Evolutionary conservation across 2,888 invertebrate genomes (phyloP).

Genomic region (Pristionchus maxplancki): DNA sequence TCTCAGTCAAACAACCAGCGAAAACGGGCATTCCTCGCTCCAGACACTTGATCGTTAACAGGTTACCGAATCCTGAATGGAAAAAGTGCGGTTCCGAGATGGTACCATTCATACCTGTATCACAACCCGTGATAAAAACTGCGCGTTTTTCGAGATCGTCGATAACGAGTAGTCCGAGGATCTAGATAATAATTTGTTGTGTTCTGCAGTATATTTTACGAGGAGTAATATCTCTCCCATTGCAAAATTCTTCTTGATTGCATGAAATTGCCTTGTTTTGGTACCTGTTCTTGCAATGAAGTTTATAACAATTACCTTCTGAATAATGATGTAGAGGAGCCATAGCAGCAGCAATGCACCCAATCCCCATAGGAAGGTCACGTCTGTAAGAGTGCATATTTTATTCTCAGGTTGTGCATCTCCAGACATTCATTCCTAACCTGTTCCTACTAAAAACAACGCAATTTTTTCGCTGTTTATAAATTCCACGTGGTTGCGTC

Average conservation of each 20-base stretch:
- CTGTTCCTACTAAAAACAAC: not conserved
- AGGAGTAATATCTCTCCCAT: not conserved
- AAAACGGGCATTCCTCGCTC: slow-evolving; percentile 69
- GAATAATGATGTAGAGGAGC: slow-evolving; percentile 13
- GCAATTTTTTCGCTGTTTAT: not conserved
- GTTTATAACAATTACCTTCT: not conserved
- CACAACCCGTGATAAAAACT: slow-evolving; percentile 70
- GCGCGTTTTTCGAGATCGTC: slow-evolving; percentile 58
- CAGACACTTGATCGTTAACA: slow-evolving; percentile 65
- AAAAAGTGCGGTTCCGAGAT: not conserved
- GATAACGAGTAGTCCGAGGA: slow-evolving; percentile 57
- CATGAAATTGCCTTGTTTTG: no score
- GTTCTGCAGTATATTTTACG: not conserved
- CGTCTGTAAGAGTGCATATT: slow-evolving; percentile 6
- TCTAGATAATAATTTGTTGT: not conserved
- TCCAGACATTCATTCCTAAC: not conserved
- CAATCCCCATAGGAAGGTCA: slow-evolving; percentile 3
- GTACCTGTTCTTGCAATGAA: not conserved
- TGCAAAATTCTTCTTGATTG: not conserved
- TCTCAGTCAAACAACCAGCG: slow-evolving; percentile 68
- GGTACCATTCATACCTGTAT: slow-evolving; percentile 57
- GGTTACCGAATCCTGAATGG: slow-evolving; percentile 67
- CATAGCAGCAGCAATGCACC: not conserved
- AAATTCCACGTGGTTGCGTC: not conserved
- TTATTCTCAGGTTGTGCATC: no score